Base-by-base conservation (phyloP, 1,140 invertebrate genomes). In the Diorhabda carinulata region DNA sequence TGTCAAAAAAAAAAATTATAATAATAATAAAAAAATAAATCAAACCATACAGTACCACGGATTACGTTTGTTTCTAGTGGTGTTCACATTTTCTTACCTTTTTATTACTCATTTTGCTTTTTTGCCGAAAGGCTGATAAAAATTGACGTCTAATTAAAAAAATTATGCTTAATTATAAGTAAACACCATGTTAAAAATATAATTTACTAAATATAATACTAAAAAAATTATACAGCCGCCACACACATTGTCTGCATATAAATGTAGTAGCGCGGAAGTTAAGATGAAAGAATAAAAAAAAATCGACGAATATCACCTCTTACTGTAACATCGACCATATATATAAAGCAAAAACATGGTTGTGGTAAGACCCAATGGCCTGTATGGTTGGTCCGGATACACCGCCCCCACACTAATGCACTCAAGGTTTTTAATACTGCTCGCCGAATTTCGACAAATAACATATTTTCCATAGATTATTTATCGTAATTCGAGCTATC, bases 231-330 rank as follows among this genome's bases (percentile, higher is more conserved):
- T 71, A 71, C 70, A 79, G 80, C 79, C 80, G 78, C 80, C 80
- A 81, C 77, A 80, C 80, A 81, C 80, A 81, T 81, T 81, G 80
- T 81, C 80, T 81, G 80, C 79, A 80, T 80, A 72, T 73, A 73
- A 72, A 74, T 75, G 75, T 77, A 77, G 76, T 52, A 52, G 47
- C 75, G 73, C 68, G 47, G 47, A 52, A 8, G 47, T 52, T 6
- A 52, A 52, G n/a, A 52, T 8, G 47, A 43, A 42, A 63, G 7
- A 45, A 43, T 25, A 25, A 25, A 25, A 25, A 25, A 25, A 25
- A 25, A 25, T 25, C 25, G 25, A 63, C 41, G 8, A 63, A 63
- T 43, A 40, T 43, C 59, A 60, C 59, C 59, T 60, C 59, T 9
- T 7, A 40, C 59, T 7, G 10, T 60, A 9, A 60, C 43, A 42